phyloP scores from a whole-genome alignment of 2,113 vertebrate species.

The Neolamprologus ventralis region DNA sequence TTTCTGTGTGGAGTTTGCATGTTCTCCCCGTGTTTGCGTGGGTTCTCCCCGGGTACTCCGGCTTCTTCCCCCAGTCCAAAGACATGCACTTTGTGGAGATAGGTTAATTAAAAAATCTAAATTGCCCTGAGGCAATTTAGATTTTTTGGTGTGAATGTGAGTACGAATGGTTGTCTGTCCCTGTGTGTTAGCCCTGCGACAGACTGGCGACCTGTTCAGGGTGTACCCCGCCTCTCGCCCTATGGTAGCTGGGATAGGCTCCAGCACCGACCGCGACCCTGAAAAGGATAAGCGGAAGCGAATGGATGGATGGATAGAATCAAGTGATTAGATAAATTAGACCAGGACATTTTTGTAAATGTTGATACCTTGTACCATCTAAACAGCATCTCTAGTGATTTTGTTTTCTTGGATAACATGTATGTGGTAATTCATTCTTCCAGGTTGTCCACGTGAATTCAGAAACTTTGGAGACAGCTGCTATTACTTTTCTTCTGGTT shows the following conservation, averaged over 20 bases:
- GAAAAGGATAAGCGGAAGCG: neutral
- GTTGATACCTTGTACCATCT: neutral
- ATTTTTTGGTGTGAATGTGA: neutral
- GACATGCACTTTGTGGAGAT: neutral
- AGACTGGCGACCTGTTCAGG: neutral
- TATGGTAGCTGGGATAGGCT: neutral
- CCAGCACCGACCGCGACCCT: rapidly evolving
- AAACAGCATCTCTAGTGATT: neutral
- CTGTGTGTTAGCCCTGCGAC: neutral
- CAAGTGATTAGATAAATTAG: neutral
- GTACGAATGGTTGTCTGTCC: neutral
- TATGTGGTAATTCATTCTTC: neutral
- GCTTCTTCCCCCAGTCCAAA: neutral
- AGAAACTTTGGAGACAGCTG: constrained; percentile 83
- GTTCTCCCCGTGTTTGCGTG: neutral
- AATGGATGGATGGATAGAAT: neutral
- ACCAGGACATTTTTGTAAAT: neutral
- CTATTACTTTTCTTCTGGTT: constrained; percentile 82
- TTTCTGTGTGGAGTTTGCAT: neutral
- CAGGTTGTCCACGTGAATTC: constrained; percentile 85
- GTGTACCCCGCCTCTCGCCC: neutral
- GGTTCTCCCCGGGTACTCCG: neutral
- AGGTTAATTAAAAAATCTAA: neutral
- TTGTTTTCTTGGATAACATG: neutral
- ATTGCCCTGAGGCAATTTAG: neutral